Conservation (phyloP, 1,140 invertebrate species). For the Aethina tumida region DNA sequence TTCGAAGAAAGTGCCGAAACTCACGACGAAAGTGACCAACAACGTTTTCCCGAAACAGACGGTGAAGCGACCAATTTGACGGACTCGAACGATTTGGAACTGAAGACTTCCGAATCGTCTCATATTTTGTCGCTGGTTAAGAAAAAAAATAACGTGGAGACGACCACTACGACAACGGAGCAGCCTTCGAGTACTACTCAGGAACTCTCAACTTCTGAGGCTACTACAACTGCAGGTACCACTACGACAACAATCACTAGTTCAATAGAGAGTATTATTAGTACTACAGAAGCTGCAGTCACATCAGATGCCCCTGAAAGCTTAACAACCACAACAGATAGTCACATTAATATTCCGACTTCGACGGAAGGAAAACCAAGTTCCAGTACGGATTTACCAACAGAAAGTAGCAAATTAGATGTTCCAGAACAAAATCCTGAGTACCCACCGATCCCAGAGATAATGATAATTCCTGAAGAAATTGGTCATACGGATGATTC, state of each 20-base stretch:
- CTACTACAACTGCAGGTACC: neutral
- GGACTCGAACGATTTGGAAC: constrained; percentile 15
- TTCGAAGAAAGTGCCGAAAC: constrained; percentile 29
- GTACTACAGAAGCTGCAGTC: constrained; percentile 6
- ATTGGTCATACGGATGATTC: constrained; percentile 11
- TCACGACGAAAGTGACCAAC: constrained; percentile 16
- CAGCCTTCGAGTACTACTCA: neutral
- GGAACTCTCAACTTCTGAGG: neutral
- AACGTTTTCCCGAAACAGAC: neutral
- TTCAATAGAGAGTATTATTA: neutral
- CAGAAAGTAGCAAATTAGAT: no score
- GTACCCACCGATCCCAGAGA: constrained; percentile 35
- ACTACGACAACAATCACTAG: neutral
- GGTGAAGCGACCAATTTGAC: constrained; percentile 9
- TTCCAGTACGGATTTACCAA: no score
- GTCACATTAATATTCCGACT: constrained; percentile 7
- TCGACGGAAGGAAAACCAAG: no score
- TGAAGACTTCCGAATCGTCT: constrained; percentile 18
- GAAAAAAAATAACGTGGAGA: constrained; percentile 10
- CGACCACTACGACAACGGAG: constrained; percentile 9
- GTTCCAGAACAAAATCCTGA: constrained; percentile 33
- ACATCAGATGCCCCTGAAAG: constrained; percentile 8
- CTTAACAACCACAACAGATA: constrained; percentile 11
- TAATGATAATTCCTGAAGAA: constrained; percentile 16
- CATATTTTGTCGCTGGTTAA: constrained; percentile 25